phyloP scores from a whole-genome alignment of 2,797 vertebrate genomes.

The Pyrocephalus nanus region DNA sequence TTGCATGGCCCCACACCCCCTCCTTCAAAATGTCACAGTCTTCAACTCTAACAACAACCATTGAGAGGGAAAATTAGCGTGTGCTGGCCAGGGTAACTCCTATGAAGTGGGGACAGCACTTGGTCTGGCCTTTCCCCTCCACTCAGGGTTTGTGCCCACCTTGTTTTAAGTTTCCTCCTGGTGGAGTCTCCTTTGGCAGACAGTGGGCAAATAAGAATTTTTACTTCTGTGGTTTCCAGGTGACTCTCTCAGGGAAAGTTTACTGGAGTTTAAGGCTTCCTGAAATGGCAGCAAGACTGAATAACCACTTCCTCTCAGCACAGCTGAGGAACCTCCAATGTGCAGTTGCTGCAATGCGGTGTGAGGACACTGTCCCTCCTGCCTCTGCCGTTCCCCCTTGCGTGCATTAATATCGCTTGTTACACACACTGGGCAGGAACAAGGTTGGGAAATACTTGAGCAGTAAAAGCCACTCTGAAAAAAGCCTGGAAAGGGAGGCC shows the following conservation, averaged over 20 bases:
- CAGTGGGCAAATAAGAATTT: background rate
- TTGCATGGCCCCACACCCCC: background rate
- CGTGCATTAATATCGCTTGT: background rate
- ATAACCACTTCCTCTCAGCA: constrained; percentile 55
- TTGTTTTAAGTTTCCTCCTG: background rate
- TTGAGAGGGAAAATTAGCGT: background rate
- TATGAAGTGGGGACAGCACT: background rate
- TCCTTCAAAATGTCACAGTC: constrained; percentile 43
- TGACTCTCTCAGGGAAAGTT: constrained; percentile 63
- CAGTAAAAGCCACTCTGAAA: background rate
- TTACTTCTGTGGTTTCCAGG: constrained; percentile 52
- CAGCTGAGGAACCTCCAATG: constrained; percentile 39
- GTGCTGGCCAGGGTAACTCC: background rate
- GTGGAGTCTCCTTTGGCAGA: background rate
- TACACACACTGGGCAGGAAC: background rate
- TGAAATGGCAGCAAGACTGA: constrained; percentile 41
- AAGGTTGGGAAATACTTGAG: constrained; percentile 14
- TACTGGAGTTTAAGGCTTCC: constrained; percentile 51
- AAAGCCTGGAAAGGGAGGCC: background rate
- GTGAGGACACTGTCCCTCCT: constrained; percentile 5
- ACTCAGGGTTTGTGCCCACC: background rate
- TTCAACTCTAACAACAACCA: background rate
- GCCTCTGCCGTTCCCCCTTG: background rate
- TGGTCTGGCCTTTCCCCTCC: background rate
- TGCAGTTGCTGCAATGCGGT: constrained; percentile 4